Evolutionary conservation across 2,113 vertebrate species (phyloP), one percentile per base, ranked within the genome.

Genomic region (Heterochromis multidens): DNA sequence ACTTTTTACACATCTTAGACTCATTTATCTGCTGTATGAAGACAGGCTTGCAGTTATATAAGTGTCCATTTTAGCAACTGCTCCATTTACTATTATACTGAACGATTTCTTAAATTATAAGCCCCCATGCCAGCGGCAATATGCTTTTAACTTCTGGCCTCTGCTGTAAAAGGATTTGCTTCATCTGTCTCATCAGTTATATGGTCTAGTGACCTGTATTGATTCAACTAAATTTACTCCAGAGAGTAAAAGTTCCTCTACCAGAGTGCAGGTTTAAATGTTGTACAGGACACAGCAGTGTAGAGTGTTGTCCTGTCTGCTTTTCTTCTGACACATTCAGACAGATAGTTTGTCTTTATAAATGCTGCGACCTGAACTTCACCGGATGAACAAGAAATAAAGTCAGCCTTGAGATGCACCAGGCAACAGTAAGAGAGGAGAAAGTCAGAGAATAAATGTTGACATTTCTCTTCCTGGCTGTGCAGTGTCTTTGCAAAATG

Each of bases 91-190:
- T 52, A 52, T n/a, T 40, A 19, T 61, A 46, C 27, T 19, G 33
- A 90, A 79, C 16, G 37, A 19, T 52, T 59, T 56, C n/a, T 72
- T 25, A 19, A 80, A 78, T 60, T 43, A 77, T 17, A 77, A 63
- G 33, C 19, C 31, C 21, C 13, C 58, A 62, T 82, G 29, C 74
- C 72, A 83, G 29, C 74, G 49, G 61, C 31, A 70, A 21, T 61
- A 16, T 76, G 81, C 88, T 91, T 89, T 86, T 80, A 88, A 89
- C 86, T 81, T 81, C 46, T 72, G 40, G 23, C 74, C 49, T 77
- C 57, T 81, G 81, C 81, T 62, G 52, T 31, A 85, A 81, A 85
- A 90, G 59, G 57, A 85, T 79, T 80, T 76, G 9, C 79, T 81
- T 85, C 14, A 25, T 78, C 35, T 27, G 16, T 25, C 25, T 59